phyloP scores from a whole-genome alignment of 2,797 vertebrate genomes.

The Malacoraja senta region DNA sequence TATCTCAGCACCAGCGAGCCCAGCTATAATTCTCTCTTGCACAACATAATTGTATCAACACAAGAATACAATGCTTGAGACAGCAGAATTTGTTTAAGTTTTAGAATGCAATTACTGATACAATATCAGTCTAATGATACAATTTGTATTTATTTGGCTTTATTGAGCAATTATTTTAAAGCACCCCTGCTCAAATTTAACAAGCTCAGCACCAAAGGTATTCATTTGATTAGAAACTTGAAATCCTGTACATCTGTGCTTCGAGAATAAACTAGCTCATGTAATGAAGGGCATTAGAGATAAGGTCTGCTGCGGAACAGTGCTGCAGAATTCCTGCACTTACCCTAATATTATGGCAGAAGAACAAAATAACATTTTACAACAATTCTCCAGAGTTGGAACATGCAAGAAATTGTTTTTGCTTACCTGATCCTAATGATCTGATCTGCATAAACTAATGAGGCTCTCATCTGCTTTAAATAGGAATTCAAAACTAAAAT shows the following conservation, averaged over 20 bases:
- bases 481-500: too few relatives aligned
- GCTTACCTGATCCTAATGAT: neutral
- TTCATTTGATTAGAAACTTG: neutral
- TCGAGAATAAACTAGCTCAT: neutral
- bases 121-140: neutral
- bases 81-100: neutral
- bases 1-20: neutral
- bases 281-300: neutral
- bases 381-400: neutral
- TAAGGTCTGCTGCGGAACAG: neutral
- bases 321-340: neutral
- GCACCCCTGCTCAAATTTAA: neutral
- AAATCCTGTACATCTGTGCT: neutral
- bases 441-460: neutral
- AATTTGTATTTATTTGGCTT: neutral
- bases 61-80: neutral
- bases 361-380: neutral
- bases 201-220: neutral
- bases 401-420: neutral
- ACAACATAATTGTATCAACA: neutral
- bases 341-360: neutral
- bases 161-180: constrained; percentile 14
- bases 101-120: constrained; percentile 14
- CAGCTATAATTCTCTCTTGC: neutral
- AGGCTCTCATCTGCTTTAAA: neutral